phyloP scores from a whole-genome alignment of 2,113 vertebrate genomes.

The Grammomys dolichurus region DNA sequence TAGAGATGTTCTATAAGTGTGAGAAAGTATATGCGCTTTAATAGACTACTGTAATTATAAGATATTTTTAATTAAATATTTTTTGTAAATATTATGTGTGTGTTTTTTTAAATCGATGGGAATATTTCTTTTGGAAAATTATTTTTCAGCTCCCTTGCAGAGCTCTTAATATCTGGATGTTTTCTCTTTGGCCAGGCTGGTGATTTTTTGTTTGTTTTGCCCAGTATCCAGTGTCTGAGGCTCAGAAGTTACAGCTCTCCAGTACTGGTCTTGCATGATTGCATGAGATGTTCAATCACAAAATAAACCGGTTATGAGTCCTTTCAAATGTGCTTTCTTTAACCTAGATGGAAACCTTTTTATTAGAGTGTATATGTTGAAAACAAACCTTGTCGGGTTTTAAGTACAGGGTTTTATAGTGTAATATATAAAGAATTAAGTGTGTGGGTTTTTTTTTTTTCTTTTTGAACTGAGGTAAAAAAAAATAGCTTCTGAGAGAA shows the following conservation, averaged over 20 bases:
- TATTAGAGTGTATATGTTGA: slow-evolving; percentile 85
- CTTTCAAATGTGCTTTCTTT: slow-evolving; percentile 87
- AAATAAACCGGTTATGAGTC: slow-evolving; percentile 88
- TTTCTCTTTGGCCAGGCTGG: slow-evolving; percentile 74
- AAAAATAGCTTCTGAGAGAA: slow-evolving; percentile 70
- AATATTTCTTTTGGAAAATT: slow-evolving; percentile 85
- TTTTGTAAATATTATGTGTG: slow-evolving; percentile 98
- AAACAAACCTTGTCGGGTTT: slow-evolving; percentile 80
- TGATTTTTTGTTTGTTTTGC: slow-evolving; percentile 71
- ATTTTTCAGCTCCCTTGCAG: slow-evolving; percentile 81
- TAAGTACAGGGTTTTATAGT: slow-evolving; percentile 84
- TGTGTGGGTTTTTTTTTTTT: background rate
- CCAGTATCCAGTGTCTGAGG: slow-evolving; percentile 79
- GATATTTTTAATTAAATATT: slow-evolving; percentile 99
- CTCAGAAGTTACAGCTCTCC: slow-evolving; percentile 81
- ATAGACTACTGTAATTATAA: slow-evolving; percentile 99
- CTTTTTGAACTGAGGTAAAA: slow-evolving; percentile 81
- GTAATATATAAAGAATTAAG: slow-evolving; percentile 75
- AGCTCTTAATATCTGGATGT: slow-evolving; percentile 85
- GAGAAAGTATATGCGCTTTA: slow-evolving; percentile 98
- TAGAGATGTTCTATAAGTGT: slow-evolving; percentile 99
- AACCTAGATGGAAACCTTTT: slow-evolving; percentile 84
- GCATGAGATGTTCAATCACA: slow-evolving; percentile 89
- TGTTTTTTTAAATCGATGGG: slow-evolving; percentile 89
- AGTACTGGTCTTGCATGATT: slow-evolving; percentile 88